These are phyloP conservation scores for Argynnis bischoffii DNA, from an alignment of 2,888 invertebrate species.

Conservation along the genomic window DNA sequence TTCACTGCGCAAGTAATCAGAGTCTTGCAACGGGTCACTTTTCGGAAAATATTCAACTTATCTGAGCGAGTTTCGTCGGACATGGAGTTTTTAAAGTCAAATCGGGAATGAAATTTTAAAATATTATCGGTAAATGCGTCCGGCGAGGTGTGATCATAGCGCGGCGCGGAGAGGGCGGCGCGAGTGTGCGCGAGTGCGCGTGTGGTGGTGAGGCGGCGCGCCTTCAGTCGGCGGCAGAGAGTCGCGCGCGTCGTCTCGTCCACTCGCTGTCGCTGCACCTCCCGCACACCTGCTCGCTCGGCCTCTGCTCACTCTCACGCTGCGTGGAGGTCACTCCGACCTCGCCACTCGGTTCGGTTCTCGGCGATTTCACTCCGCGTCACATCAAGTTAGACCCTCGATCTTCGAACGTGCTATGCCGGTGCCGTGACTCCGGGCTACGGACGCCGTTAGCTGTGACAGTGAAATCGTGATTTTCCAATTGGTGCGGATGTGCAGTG, in stretches of 20 bases:
- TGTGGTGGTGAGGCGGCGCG: slow-evolving; percentile 49
- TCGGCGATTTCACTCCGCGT: slow-evolving; percentile 60
- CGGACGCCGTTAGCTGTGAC: slow-evolving; percentile 76
- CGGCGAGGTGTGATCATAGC: slow-evolving; percentile 50
- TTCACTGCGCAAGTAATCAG: slow-evolving; percentile 74
- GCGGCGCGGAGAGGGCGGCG: slow-evolving; percentile 51
- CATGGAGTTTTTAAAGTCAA: slow-evolving; percentile 77
- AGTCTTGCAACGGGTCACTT: slow-evolving; percentile 51
- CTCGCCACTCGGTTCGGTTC: slow-evolving; percentile 61
- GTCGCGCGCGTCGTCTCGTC: slow-evolving; percentile 79
- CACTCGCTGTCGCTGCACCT: slow-evolving; percentile 61
- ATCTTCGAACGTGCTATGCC: slow-evolving; percentile 45
- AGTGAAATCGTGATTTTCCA: slow-evolving; percentile 78
- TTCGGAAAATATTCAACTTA: slow-evolving; percentile 68
- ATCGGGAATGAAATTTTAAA: slow-evolving; percentile 75
- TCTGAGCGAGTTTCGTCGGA: slow-evolving; percentile 59
- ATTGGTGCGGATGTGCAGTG: slow-evolving; percentile 82
- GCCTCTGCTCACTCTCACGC: slow-evolving; percentile 73
- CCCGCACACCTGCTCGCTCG: slow-evolving; percentile 67
- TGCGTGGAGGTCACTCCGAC: slow-evolving; percentile 72
- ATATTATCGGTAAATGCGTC: slow-evolving; percentile 64
- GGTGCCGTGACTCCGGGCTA: slow-evolving; percentile 60
- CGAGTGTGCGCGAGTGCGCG: slow-evolving; percentile 43
- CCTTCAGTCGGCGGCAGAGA: slow-evolving; percentile 60
- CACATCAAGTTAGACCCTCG: slow-evolving; percentile 54